Evolutionary conservation across 2,113 vertebrate genomes (phyloP).

Genomic region (Fukomys damarensis): DNA sequence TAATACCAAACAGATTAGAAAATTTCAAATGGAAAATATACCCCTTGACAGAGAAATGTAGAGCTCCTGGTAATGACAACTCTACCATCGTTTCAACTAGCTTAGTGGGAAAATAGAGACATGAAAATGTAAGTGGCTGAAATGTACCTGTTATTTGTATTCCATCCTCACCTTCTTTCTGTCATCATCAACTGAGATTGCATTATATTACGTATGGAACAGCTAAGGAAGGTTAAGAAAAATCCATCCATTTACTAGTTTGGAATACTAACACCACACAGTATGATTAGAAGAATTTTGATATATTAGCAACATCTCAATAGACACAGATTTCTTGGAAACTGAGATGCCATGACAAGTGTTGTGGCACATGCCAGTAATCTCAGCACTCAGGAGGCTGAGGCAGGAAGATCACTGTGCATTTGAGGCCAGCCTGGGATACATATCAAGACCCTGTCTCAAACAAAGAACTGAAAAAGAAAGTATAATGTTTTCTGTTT

Average conservation of each 20-base stretch:
- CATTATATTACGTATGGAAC: neutral
- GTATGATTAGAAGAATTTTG: neutral
- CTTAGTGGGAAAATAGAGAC: neutral
- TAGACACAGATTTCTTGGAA: neutral
- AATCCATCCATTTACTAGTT: neutral
- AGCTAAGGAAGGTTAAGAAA: neutral
- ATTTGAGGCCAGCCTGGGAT: neutral
- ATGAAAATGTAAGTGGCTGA: neutral
- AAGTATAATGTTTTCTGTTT: neutral
- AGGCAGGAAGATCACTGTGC: neutral
- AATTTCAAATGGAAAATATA: neutral
- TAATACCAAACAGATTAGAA: neutral
- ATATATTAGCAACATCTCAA: neutral
- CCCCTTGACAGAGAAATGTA: neutral
- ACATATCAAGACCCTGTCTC: neutral
- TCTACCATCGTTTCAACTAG: neutral
- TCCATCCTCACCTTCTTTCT: neutral
- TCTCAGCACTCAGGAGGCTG: neutral
- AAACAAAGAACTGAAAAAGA: neutral
- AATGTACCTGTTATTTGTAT: neutral
- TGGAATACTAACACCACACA: neutral
- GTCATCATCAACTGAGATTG: neutral
- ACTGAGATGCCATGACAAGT: neutral
- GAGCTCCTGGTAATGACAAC: neutral
- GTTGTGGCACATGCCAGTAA: neutral